Evolutionary conservation across 2,797 vertebrate genomes (phyloP).

Genomic region (Falco naumanni): DNA sequence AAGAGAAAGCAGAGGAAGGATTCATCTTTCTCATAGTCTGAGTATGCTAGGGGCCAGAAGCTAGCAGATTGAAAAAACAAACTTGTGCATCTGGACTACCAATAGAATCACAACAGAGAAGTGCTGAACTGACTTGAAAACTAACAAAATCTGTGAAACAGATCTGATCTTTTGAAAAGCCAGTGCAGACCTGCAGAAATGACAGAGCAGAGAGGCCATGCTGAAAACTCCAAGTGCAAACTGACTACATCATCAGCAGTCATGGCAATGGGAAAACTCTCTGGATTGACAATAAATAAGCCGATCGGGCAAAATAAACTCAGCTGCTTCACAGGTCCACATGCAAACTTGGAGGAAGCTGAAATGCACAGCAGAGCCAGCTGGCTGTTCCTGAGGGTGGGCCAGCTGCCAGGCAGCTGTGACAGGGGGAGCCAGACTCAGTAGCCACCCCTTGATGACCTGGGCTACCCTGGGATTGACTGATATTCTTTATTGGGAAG

Average conservation of each 20-base stretch:
- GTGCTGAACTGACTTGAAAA: slow-evolving; percentile 2
- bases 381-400: slow-evolving; percentile 34
- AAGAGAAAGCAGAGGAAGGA: neutral
- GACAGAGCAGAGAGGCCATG: neutral
- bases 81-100: neutral
- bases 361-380: slow-evolving; percentile 20
- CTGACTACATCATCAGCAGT: neutral
- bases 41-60: neutral
- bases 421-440: neutral
- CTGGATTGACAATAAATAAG: slow-evolving; percentile 26
- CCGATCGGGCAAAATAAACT: neutral
- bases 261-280: neutral
- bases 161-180: slow-evolving; percentile 1
- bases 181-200: slow-evolving; percentile 2
- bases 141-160: slow-evolving; percentile 16
- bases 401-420: slow-evolving; percentile 51
- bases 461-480: slow-evolving; percentile 17
- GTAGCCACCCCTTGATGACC: slow-evolving; percentile 40
- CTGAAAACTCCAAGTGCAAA: neutral
- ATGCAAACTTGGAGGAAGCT: slow-evolving; percentile 10
- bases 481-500: neutral
- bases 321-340: slow-evolving; percentile 42
- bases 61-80: neutral
- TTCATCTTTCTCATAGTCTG: neutral
- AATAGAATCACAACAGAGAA: neutral